Evolutionary conservation across 2,113 vertebrate species (phyloP).

Genomic region (Emberiza fucata): DNA sequence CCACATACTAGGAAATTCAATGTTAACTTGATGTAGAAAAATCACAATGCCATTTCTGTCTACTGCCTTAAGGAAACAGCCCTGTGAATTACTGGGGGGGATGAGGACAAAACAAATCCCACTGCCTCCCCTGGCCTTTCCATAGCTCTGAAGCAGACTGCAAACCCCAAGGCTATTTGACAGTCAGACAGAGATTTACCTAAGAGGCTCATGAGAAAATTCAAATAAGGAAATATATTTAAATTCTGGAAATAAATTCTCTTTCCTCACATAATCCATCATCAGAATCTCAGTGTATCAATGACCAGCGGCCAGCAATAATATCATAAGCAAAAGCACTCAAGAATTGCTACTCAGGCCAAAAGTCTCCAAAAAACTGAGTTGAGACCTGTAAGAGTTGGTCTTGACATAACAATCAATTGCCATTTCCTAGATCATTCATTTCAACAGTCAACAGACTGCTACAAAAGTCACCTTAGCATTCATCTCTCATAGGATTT

Average conservation of each 20-base stretch:
- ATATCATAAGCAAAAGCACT: neutral
- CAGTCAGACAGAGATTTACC: neutral
- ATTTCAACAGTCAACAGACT: neutral
- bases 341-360: neutral
- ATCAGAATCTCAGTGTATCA: neutral
- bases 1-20: neutral
- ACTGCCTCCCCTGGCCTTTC: neutral
- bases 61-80: neutral
- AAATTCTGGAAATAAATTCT: neutral
- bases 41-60: neutral
- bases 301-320: neutral
- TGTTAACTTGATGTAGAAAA: neutral
- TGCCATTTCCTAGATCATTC: neutral
- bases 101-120: neutral
- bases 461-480: neutral
- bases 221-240: slow-evolving; percentile 12
- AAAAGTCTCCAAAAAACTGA: neutral
- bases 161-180: neutral
- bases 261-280: neutral
- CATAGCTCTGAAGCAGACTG: neutral
- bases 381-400: neutral
- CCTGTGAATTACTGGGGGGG: neutral
- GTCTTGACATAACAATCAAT: neutral
- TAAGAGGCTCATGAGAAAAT: neutral
- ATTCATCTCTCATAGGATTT: neutral